phyloP scores from a whole-genome alignment of 1,140 invertebrate species.

The Drosophila burlai region DNA sequence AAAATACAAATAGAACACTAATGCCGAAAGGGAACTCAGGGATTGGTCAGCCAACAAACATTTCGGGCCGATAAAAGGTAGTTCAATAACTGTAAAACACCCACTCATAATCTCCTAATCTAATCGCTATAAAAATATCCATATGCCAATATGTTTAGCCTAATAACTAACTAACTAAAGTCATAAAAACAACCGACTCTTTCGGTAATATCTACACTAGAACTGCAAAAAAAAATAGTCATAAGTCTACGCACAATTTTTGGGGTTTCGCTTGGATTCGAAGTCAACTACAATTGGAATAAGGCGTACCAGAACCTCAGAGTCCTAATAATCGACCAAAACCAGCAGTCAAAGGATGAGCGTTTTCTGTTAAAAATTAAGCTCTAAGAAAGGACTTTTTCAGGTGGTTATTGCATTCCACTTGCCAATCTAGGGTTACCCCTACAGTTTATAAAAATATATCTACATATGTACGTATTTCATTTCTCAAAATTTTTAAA shows the following conservation, averaged over 20 bases:
- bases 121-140: constrained; percentile 27
- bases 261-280: not conserved
- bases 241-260: constrained; percentile 2
- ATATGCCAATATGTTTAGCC: constrained; percentile 2
- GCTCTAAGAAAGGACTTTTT: not conserved
- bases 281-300: not conserved
- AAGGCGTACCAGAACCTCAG: constrained; percentile 9
- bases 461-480: not conserved
- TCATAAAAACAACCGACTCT: not conserved
- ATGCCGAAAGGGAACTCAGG: not conserved
- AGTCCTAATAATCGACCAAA: constrained; percentile 8
- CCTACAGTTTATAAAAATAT: not conserved
- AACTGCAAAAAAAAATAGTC: constrained; percentile 3
- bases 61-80: not conserved
- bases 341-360: constrained; percentile 17
- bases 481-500: too few species aligned
- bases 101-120: not conserved
- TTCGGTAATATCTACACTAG: not conserved
- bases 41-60: not conserved
- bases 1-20: not conserved
- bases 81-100: constrained; percentile 8
- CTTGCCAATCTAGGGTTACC: not conserved
- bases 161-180: constrained; percentile 1
- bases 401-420: not conserved
- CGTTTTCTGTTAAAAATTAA: constrained; percentile 14